Conservation (phyloP, 2,888 invertebrate species). For the Ptychoptera contaminata region DNA sequence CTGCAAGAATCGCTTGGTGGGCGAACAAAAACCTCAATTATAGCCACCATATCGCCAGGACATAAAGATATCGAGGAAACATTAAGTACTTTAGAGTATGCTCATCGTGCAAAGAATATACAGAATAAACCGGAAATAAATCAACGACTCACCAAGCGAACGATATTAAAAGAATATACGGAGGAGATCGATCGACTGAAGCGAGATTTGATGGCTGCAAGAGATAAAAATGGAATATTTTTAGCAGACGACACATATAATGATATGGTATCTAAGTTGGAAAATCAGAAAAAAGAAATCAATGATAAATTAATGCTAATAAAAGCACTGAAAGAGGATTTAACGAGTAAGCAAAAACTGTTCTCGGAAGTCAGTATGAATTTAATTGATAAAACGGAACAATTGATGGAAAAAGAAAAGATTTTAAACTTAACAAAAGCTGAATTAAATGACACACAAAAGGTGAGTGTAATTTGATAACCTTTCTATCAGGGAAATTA, state of each 20-base stretch:
- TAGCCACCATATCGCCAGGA: slow-evolving; percentile 89
- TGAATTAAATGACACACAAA: slow-evolving; percentile 27
- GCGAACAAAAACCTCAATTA: slow-evolving; percentile 91
- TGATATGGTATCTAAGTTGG: slow-evolving; percentile 45
- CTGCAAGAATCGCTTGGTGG: slow-evolving; percentile 94
- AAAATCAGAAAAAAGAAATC: slow-evolving; percentile 50
- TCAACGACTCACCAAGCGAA: slow-evolving; percentile 71
- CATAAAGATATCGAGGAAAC: slow-evolving; percentile 83
- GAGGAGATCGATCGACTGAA: slow-evolving; percentile 82
- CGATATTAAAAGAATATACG: slow-evolving; percentile 67
- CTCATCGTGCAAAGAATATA: slow-evolving; percentile 86
- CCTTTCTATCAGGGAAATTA: neutral
- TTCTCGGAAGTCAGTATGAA: slow-evolving; percentile 34
- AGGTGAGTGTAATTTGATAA: no score
- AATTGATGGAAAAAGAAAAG: slow-evolving; percentile 35
- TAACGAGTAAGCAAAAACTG: slow-evolving; percentile 40
- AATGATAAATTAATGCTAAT: slow-evolving; percentile 50
- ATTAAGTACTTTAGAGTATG: slow-evolving; percentile 88
- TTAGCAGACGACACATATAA: slow-evolving; percentile 73
- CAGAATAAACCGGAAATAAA: slow-evolving; percentile 83
- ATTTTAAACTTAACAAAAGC: slow-evolving; percentile 34
- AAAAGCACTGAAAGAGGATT: slow-evolving; percentile 49
- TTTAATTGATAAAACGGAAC: slow-evolving; percentile 31
- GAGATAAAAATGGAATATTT: slow-evolving; percentile 78
- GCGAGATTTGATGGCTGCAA: slow-evolving; percentile 69